These are phyloP conservation scores for Lasiurus cinereus DNA, from an alignment of 2,113 vertebrate species.

Conservation along the genomic window DNA sequence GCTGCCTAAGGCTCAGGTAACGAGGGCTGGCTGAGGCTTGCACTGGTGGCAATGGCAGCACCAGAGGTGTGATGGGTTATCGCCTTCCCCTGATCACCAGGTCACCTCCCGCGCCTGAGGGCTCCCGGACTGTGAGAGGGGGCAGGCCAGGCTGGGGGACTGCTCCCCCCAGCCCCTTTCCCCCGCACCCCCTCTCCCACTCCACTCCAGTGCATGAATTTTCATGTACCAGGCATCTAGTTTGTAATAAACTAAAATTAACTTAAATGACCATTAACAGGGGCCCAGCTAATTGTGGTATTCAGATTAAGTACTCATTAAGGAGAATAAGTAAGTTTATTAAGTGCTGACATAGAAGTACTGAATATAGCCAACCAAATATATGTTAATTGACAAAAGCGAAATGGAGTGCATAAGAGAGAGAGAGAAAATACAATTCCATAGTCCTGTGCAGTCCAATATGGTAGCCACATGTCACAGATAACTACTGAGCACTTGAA, in stretches of 20 bases:
- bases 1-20: too few species aligned
- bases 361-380: not conserved
- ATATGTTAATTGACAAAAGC: not conserved
- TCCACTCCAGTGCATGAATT: too few species aligned
- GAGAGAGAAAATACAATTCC: not conserved
- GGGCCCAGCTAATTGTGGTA: not conserved
- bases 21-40: too few species aligned
- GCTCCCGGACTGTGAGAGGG: too few species aligned
- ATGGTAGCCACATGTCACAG: not conserved
- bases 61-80: too few species aligned
- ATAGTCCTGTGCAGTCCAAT: not conserved
- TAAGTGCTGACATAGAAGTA: not conserved
- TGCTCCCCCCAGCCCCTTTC: too few species aligned
- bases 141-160: too few species aligned
- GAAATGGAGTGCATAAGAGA: not conserved
- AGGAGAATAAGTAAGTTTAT: not conserved
- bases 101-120: too few species aligned
- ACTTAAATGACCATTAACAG: not conserved
- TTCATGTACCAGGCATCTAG: too few species aligned
- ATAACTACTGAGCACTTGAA: not conserved
- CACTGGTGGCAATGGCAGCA: too few species aligned
- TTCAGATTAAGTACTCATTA: not conserved
- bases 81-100: too few species aligned
- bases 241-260: not conserved
- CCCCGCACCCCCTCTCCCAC: too few species aligned